Evolutionary conservation across 1,140 invertebrate species (phyloP), one percentile per base, ranked within the genome.

Genomic region (Elysia chlorotica): DNA sequence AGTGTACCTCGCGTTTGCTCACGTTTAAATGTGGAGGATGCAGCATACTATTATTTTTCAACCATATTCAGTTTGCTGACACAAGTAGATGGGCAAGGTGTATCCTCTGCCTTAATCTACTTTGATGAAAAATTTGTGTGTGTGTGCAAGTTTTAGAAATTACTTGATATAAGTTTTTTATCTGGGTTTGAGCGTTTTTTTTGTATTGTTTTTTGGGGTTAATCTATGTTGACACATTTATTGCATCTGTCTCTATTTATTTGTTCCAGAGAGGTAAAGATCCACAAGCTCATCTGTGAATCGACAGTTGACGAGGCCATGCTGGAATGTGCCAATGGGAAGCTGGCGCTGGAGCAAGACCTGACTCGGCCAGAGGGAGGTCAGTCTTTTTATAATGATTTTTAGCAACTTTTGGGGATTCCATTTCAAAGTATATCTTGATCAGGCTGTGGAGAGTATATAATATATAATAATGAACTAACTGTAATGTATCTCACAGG

Each of bases 241-340:
- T n/a, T n/a, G n/a, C n/a, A n/a, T n/a, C n/a, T n/a, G n/a, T n/a
- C n/a, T n/a, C 3, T 19, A 21, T 48, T 37, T 23, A 36, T 53
- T 70, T 28, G 78, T 87, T 88, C 38, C 79, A 93, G 92, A 78
- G 92, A 94, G 3, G 96, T 98, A 1, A 91, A 89, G 19, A 93
- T 99, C 66, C 93, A 94, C 79, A 90, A 95, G 79, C 89, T 98
- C 31, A 90, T 99, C 67, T 92, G 93, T 72, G 90, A 94, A 81
- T 92, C 92, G 67, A 96, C 96, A 2, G 95, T 99, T 74, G 97
- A 99, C 87, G 96, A 98, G 87, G 93, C 92, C 31, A 98, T 99
- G 90, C 91, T 94, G 74, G 91, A 93, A 84, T 92, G 95, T 78
- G 95, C 95, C 31, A 92, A 94, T 86, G 93, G 96, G 83, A 99